Base-by-base conservation (phyloP, 2,888 invertebrate genomes). In the Tolmerus cingulatus region DNA sequence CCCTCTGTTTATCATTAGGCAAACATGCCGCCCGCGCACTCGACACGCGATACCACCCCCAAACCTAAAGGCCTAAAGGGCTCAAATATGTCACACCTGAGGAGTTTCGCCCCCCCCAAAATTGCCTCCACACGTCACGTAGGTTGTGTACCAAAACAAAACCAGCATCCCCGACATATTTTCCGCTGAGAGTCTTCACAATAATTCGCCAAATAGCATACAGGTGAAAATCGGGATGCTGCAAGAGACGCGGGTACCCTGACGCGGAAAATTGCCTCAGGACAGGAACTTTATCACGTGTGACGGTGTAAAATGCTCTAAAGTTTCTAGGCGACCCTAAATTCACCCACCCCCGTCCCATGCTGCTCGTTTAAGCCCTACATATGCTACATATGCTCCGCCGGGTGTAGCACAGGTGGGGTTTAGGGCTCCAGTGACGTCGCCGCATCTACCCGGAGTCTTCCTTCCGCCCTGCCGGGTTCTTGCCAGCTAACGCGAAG, bases 281-380 rank as follows among this genome's bases (percentile, higher is more conserved):
- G 74, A 74, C 85, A 85, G 74, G 46, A 85, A 85, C 85, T 85
- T 85, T 85, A 85, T 85, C 74, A 85, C 85, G 85, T 85, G 85
- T 74, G 85, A 85, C 85, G 74, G 85, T 85, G 85, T 85, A 85
- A 85, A 85, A 74, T 85, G 46, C 85, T 85, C 74, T 43, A 46
- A 85, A 85, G 74, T 85, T 85, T 85, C 74, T 34, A 43, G 74
- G 43, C 66, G 84, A 30, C 74, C 66, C 40, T 40, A 37, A 84
- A 85, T 85, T 74, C 43, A 8, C 34, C 16, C 34, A n/a, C 19
- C 34, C 5, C 34, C 4, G 7, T 4, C 34, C 5, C 34, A 12
- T n/a, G 7, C 57, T 30, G 12, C 40, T 40, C 74, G 40, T 74
- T 74, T 30, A 27, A 74, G n/a, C 34, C 0, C 43, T 16, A 46